These are phyloP conservation scores for Setipinna tenuifilis DNA, from an alignment of 2,797 vertebrate species.

Conservation along the genomic window DNA sequence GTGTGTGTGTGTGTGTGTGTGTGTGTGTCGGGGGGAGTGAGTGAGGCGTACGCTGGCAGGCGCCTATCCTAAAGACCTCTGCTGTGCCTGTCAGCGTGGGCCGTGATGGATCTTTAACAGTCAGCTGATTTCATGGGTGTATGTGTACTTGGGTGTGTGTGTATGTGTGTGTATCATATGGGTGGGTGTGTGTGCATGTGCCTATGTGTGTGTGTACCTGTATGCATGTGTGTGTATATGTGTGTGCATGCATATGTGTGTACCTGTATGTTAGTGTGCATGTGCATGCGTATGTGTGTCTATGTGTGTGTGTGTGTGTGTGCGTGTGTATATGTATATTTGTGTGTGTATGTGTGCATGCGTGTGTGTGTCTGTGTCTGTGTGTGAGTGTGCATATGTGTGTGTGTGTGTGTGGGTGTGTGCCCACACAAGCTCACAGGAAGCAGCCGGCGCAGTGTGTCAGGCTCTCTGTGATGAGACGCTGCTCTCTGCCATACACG, in stretches of 20 bases:
- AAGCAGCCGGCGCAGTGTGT: constrained; percentile 31
- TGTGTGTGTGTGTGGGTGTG: background rate
- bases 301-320: background rate
- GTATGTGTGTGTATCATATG: background rate
- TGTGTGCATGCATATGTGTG: background rate
- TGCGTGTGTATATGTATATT: background rate
- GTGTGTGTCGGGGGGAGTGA: constrained; percentile 21
- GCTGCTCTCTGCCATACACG: constrained; percentile 33
- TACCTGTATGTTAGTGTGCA: background rate
- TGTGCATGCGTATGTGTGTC: background rate
- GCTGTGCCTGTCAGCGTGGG: constrained; percentile 16
- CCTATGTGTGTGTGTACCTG: background rate
- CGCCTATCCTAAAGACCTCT: constrained; percentile 16
- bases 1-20: background rate
- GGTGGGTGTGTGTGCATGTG: background rate
- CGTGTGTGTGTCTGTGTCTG: background rate
- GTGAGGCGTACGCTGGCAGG: background rate
- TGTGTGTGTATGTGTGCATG: background rate
- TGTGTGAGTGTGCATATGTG: background rate
- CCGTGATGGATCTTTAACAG: background rate
- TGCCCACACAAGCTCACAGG: constrained; percentile 24
- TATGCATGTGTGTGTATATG: background rate
- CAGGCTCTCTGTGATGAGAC: constrained; percentile 27
- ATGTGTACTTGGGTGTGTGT: background rate
- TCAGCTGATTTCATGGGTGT: background rate